Conservation (phyloP, 2,888 invertebrate genomes). For the Atrina japonica region DNA sequence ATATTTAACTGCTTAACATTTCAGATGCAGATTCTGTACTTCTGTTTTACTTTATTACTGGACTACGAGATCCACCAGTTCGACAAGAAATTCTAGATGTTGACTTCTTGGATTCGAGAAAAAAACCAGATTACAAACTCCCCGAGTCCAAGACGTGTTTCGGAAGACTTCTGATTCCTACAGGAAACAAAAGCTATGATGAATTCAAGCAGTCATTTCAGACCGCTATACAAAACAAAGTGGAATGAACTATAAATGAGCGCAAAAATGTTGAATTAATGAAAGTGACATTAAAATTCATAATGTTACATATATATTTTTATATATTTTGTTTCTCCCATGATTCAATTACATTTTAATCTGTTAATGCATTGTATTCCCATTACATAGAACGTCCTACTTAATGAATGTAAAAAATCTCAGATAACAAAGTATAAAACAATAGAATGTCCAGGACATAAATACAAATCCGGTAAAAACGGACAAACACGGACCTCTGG, state of each 20-base stretch:
- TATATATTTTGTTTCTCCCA: too few relatives aligned
- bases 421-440: too few relatives aligned
- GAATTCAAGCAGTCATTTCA: slow-evolving; percentile 47
- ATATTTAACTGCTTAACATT: slow-evolving; percentile 5
- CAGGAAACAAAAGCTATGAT: slow-evolving; percentile 40
- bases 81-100: slow-evolving; percentile 40
- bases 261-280: not conserved
- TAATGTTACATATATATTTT: too few relatives aligned
- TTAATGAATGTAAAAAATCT: too few relatives aligned
- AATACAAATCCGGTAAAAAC: too few relatives aligned
- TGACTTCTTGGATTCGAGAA: slow-evolving; percentile 38
- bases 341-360: too few relatives aligned
- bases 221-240: slow-evolving; percentile 35
- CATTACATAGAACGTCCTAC: too few relatives aligned
- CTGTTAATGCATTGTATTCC: too few relatives aligned
- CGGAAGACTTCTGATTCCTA: slow-evolving; percentile 42
- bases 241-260: not conserved
- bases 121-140: slow-evolving; percentile 30
- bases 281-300: not conserved
- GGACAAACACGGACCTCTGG: too few relatives aligned
- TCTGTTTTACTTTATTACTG: slow-evolving; percentile 50
- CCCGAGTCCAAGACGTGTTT: slow-evolving; percentile 46
- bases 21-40: slow-evolving; percentile 44
- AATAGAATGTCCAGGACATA: too few relatives aligned
- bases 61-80: slow-evolving; percentile 47